These are phyloP conservation scores for Actinemys pallida DNA, from an alignment of 2,113 vertebrate genomes.

Conservation along the genomic window DNA sequence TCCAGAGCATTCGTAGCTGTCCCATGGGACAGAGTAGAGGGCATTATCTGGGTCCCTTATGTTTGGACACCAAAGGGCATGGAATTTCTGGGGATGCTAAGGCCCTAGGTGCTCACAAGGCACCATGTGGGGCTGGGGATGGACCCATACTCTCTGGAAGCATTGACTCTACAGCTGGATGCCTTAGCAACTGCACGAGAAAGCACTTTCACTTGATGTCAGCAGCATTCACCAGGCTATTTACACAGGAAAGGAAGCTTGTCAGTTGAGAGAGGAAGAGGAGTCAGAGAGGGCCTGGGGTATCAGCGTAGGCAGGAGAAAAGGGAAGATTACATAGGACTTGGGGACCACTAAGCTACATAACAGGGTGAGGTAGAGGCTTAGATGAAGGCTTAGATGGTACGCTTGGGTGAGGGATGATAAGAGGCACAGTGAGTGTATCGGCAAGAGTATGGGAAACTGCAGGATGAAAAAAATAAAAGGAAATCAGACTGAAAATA, in stretches of 20 bases:
- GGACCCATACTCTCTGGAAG: neutral
- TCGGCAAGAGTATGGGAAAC: neutral
- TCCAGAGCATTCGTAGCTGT: neutral
- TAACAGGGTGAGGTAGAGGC: neutral
- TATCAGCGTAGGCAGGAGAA: neutral
- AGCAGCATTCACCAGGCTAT: neutral
- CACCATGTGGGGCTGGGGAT: neutral
- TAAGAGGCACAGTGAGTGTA: neutral
- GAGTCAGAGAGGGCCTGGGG: neutral
- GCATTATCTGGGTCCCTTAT: neutral
- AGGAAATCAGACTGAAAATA: neutral
- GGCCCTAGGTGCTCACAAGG: neutral
- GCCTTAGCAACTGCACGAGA: neutral
- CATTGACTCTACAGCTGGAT: neutral
- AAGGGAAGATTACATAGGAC: neutral
- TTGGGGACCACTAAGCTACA: neutral
- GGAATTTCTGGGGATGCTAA: fast-evolving
- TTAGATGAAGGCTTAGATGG: neutral
- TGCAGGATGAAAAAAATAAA: neutral
- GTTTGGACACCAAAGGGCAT: neutral
- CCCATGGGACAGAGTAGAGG: neutral
- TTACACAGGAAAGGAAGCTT: neutral
- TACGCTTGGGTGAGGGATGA: neutral
- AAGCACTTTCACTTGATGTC: neutral
- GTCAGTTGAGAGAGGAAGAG: neutral